Percentiles rank a stretch among this genome's conserved stretches.
Conservation (phyloP, 2,113 vertebrate species). For the Raja brachyura region DNA sequence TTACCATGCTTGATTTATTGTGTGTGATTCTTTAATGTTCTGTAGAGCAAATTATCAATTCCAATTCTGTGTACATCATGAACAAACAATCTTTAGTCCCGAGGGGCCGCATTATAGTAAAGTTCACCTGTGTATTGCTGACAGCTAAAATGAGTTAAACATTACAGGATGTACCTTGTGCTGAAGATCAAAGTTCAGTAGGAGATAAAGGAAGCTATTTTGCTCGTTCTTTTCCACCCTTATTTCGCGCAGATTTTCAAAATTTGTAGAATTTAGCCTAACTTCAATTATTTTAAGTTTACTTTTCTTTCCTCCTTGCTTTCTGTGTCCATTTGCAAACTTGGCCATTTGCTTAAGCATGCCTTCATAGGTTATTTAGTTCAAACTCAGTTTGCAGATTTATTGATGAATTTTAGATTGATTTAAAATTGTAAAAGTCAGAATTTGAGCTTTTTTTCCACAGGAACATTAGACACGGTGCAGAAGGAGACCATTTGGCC, state of each 20-base stretch:
- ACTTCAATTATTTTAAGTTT: neutral
- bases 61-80: neutral
- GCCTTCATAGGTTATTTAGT: neutral
- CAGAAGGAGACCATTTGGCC: no score
- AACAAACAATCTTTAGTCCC: neutral
- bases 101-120: neutral
- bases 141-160: neutral
- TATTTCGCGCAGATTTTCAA: neutral
- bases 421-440: neutral
- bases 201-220: neutral
- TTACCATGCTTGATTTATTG: neutral
- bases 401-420: neutral
- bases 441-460: neutral
- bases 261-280: neutral
- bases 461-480: no score
- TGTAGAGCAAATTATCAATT: neutral
- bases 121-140: neutral
- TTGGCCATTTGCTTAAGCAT: neutral
- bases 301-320: neutral
- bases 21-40: neutral
- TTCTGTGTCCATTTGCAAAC: neutral
- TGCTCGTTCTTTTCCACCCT: neutral
- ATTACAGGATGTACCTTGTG: neutral
- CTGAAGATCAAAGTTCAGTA: neutral
- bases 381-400: neutral